phyloP scores from a whole-genome alignment of 1,140 invertebrate species.

The Aethina tumida region DNA sequence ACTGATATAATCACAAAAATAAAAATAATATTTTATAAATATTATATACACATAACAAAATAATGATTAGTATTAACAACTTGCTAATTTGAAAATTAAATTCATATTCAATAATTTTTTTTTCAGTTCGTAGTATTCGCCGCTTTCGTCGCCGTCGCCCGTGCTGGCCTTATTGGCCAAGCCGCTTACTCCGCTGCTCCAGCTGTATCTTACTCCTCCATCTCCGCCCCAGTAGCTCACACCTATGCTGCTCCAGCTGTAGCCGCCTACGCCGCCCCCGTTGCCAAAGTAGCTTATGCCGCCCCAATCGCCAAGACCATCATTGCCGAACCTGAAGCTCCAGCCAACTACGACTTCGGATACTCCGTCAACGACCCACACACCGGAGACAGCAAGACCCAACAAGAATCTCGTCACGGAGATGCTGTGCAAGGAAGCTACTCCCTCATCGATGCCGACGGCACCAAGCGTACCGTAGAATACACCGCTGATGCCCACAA shows the following conservation, averaged over 20 bases:
- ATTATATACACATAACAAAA: too few relatives aligned
- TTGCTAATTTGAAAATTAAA: too few relatives aligned
- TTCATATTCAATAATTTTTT: slow-evolving; percentile 9
- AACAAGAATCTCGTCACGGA: slow-evolving; percentile 17
- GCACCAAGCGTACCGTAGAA: slow-evolving; percentile 40
- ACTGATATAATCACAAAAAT: too few relatives aligned
- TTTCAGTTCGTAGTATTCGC: slow-evolving; percentile 28
- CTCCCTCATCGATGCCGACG: slow-evolving; percentile 42
- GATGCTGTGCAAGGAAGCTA: too few relatives aligned
- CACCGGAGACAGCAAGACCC: slow-evolving; percentile 30
- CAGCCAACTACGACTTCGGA: slow-evolving; percentile 17
- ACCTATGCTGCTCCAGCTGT: too few relatives aligned
- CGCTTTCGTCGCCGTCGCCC: slow-evolving; percentile 25
- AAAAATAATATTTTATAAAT: too few relatives aligned
- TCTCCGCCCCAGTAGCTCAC: slow-evolving; percentile 16
- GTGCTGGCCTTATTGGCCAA: slow-evolving; percentile 22
- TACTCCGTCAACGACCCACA: slow-evolving; percentile 36
- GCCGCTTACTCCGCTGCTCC: slow-evolving; percentile 8
- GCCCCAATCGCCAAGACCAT: too few relatives aligned
- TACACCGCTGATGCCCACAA: too few relatives aligned
- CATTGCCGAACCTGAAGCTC: too few relatives aligned
- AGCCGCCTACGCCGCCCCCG: too few relatives aligned
- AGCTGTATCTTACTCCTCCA: slow-evolving; percentile 17
- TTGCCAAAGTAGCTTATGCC: too few relatives aligned
- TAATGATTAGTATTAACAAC: too few relatives aligned